Evolutionary conservation across 2,888 invertebrate genomes (phyloP), one percentile per base, ranked within the genome.

Genomic region (Drosophila conformis): DNA sequence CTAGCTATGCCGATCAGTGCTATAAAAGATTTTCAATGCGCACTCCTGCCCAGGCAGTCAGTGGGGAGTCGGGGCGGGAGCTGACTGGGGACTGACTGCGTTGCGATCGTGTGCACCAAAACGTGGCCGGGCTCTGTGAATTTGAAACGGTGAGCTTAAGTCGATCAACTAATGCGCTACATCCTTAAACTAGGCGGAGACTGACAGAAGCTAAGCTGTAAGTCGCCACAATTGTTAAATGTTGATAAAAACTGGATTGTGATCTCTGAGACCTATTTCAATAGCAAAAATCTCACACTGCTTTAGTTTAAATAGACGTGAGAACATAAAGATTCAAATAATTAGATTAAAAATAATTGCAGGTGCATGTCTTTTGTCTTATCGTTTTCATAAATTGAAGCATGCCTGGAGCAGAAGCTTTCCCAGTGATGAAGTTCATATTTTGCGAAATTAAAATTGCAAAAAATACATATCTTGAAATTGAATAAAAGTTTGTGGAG

Each of bases 21-120:
- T 76, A 83, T 86, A 81, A 78, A 86, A 83, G 83, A 82, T 82
- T 69, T 69, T 66, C 74, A 78, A 77, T 77, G 76, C 76, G 54
- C 76, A 33, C 68, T 61, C 65, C 67, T 61, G 61, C 66, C 60
- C 31, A 65, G 42, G 11, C 61, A 63, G 59, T 62, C 48, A 10
- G 11, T 38, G 58, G 31, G 25, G 54, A n/a, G 29, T 1, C 0
- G 31, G 63, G 42, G 31, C 6, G 27, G 33, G n/a, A 10, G 31
- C 25, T 48, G 40, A 25, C 51, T 51, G 52, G 27, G 35, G 18
- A 48, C 46, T 13, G 72, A 60, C 80, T 62, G 76, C 62, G 71
- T 71, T 76, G 68, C 66, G 68, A 80, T 78, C 78, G 78, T 78
- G 78, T 76, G 78, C 49, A 70, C 58, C 60, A 69, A 86, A 83